phyloP scores from a whole-genome alignment of 2,113 vertebrate genomes.

The Poeciliopsis turrubarensis region DNA sequence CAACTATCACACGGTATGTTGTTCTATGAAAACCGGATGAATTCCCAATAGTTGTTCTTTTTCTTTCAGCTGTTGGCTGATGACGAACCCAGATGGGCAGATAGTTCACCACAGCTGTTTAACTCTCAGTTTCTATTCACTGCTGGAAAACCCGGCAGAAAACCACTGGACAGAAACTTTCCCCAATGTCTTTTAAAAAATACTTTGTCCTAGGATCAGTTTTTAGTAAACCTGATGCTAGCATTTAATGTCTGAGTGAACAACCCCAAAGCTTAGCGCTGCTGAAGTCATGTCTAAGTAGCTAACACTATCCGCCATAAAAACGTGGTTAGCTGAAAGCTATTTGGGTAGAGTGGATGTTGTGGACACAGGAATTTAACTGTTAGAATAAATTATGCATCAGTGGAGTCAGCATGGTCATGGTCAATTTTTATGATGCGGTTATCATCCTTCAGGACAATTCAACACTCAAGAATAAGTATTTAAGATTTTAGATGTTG shows the following conservation, averaged over 20 bases:
- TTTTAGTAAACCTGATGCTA: slow-evolving; percentile 6
- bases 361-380: slow-evolving; percentile 23
- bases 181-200: neutral
- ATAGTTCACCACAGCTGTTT: slow-evolving; percentile 1
- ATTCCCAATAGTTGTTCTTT: neutral
- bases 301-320: slow-evolving; percentile 20
- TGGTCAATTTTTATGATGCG: slow-evolving; percentile 15
- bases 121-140: slow-evolving; percentile 25
- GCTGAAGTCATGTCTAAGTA: slow-evolving; percentile 13
- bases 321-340: slow-evolving; percentile 15
- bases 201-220: neutral
- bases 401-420: slow-evolving; percentile 12
- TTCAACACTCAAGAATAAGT: slow-evolving; percentile 1
- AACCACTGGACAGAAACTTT: slow-evolving; percentile 2
- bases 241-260: slow-evolving; percentile 19
- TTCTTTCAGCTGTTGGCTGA: slow-evolving; percentile 5
- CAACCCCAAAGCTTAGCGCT: slow-evolving; percentile 3
- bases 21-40: slow-evolving; percentile 48
- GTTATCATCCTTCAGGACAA: slow-evolving; percentile 3
- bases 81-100: slow-evolving; percentile 39
- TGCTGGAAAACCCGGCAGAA: slow-evolving; percentile 27
- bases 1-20: slow-evolving; percentile 94
- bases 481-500: neutral
- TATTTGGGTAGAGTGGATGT: slow-evolving; percentile 9
- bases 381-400: slow-evolving; percentile 27